Base-by-base conservation (phyloP, 2,888 invertebrate species). In the Eilema caniola region DNA sequence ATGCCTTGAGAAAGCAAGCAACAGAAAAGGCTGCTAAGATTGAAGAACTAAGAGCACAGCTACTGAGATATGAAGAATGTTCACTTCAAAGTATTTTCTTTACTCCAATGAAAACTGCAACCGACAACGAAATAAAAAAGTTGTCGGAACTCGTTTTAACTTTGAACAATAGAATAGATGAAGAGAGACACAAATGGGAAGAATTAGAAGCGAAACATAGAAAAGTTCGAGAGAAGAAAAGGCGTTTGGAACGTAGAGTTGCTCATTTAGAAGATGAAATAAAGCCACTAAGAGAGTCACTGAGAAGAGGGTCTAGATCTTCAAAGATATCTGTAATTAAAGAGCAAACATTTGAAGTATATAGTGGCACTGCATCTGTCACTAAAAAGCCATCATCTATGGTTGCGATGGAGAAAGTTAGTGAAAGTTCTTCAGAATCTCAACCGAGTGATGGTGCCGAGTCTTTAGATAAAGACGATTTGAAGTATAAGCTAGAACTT, bases 51-150 rank as follows among this genome's bases (percentile, higher is more conserved):
- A 88, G 94, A 81, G 92, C 91, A 5, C 95, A 95, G 67, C 83
- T 95, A 2, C 71, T 92, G 28, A 89, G 93, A 76, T 94, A 95
- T 24, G 94, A 95, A 78, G 94, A 95, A 71, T 94, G 93, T 79
- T 95, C 95, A 1, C 79, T 95, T 28, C 95, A 95, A 85, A 95
- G 93, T 73, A 91, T 95, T 10, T 95, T 95, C 74, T 95, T 95
- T 65, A 93, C 94, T 28, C 95, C 95, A 11, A 92, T 96, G 91
- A 95, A 96, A 78, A 93, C 95, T 5, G 96, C 96, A 0, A 95
- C 96, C 0, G 96, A 97, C 85, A 96, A 96, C 62, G 97, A 97
- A 90, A 95, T 96, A 23, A 92, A 96, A 71, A 93, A 96, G 64
- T 87, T 97, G 5, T 86, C 97, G 2, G 96, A 96, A 71, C 86